A percentile compares a stretch with the other conserved stretches of the same genome.
These are phyloP conservation scores for Trematomus loennbergii DNA, from an alignment of 2,113 vertebrate species.

Conservation along the genomic window DNA sequence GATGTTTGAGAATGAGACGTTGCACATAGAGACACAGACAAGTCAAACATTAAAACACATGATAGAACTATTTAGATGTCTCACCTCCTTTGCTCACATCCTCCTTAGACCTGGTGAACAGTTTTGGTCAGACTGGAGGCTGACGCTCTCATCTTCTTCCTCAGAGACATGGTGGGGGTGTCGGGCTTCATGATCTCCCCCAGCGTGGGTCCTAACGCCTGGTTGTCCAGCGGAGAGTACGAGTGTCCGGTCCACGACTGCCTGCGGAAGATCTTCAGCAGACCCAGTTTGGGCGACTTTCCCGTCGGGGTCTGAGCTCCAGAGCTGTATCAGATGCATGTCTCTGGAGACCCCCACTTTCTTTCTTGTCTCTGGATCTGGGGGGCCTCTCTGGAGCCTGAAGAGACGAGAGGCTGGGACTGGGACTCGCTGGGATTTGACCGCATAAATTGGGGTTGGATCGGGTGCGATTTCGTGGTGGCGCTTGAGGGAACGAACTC, in stretches of 20 bases:
- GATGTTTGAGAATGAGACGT: no score
- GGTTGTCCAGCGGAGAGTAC: constrained; percentile 72
- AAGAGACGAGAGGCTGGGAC: constrained; percentile 70
- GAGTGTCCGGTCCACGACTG: constrained; percentile 83
- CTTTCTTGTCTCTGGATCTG: constrained; percentile 67
- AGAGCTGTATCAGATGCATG: constrained; percentile 81
- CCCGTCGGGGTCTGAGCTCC: constrained; percentile 61
- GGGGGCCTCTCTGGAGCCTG: constrained; percentile 68
- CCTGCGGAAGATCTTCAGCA: constrained; percentile 83
- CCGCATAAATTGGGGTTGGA: constrained; percentile 69
- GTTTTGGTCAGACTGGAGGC: constrained; percentile 91
- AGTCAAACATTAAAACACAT: no score
- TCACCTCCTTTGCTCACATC: constrained; percentile 85
- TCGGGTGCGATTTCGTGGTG: constrained; percentile 72
- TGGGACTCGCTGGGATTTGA: constrained; percentile 62
- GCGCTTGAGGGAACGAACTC: constrained; percentile 57
- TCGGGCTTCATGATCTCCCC: constrained; percentile 82
- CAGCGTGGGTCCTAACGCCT: constrained; percentile 73
- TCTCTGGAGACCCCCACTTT: constrained; percentile 75
- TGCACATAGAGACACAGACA: no score
- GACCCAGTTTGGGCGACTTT: constrained; percentile 78
- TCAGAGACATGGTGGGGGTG: constrained; percentile 86
- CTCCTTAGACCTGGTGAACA: constrained; percentile 88
- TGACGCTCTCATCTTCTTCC: constrained; percentile 91
- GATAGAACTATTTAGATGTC: no score